phyloP scores from a whole-genome alignment of 30 jellyfish, hydroid and myxozoan species.

The Calvadosia cruxmelitensis region DNA sequence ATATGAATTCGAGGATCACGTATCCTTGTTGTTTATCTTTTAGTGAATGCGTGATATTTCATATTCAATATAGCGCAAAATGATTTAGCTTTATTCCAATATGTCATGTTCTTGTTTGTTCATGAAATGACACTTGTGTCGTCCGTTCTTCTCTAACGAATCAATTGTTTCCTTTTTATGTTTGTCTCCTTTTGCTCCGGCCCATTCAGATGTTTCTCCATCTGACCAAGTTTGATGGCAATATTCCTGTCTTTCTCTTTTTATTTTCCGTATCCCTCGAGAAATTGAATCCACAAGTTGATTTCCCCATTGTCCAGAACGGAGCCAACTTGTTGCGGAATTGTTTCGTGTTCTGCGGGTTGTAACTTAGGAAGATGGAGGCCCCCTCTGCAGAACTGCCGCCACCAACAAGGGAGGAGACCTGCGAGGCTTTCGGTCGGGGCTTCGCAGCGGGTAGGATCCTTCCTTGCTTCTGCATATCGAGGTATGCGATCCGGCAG shows the following conservation, averaged over 20 bases:
- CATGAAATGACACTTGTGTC: too few species aligned
- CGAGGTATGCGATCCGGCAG: neutral
- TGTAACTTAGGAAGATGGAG: neutral
- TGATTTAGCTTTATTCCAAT: too few species aligned
- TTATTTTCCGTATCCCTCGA: slow-evolving; percentile 65
- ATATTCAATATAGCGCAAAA: too few species aligned
- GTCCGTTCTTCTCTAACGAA: neutral
- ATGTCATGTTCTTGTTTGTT: too few species aligned
- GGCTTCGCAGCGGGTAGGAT: neutral
- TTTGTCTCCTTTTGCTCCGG: neutral
- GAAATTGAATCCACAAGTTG: slow-evolving; percentile 85
- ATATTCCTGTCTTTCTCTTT: slow-evolving; percentile 51
- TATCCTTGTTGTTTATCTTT: too few species aligned
- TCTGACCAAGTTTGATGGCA: slow-evolving; percentile 65
- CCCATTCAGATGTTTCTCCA: slow-evolving; percentile 51
- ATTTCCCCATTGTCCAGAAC: slow-evolving; percentile 70
- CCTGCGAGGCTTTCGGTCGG: neutral
- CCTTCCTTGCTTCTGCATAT: neutral
- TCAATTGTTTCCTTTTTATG: neutral
- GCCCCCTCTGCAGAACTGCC: neutral
- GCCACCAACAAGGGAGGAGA: neutral
- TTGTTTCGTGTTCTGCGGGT: neutral
- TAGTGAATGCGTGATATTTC: too few species aligned
- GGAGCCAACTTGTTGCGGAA: slow-evolving; percentile 76
- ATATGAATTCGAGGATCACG: too few species aligned